A percentile compares a stretch with the other conserved stretches of the same genome.
Evolutionary conservation across 1,140 invertebrate species (phyloP).

Genomic region (Oreohelix idahoensis): DNA sequence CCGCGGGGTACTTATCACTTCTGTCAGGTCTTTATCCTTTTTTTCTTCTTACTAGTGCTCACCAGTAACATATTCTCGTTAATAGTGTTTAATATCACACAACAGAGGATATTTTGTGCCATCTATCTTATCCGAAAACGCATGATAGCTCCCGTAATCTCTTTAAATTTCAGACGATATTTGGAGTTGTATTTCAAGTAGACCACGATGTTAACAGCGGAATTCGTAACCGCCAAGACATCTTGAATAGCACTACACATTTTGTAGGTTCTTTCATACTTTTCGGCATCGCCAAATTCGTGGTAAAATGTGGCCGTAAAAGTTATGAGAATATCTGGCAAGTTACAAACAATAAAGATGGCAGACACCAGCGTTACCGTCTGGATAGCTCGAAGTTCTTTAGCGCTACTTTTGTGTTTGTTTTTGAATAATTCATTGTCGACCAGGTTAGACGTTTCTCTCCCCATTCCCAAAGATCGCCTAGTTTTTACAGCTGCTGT

Average conservation of each 20-base stretch:
- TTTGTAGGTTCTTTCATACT: background rate
- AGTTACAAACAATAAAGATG: constrained; percentile 12
- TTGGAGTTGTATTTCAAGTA: constrained; percentile 12
- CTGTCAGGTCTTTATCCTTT: no score
- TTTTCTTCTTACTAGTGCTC: no score
- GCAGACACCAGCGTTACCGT: background rate
- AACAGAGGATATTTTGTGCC: no score
- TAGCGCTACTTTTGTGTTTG: no score
- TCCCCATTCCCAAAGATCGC: background rate
- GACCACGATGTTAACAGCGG: background rate
- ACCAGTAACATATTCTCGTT: no score
- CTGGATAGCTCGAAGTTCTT: constrained; percentile 8
- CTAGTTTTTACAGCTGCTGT: background rate
- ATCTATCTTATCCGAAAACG: no score
- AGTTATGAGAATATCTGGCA: constrained; percentile 3
- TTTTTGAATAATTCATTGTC: background rate
- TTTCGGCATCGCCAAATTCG: background rate
- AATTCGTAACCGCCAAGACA: background rate
- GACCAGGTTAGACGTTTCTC: background rate
- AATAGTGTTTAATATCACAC: no score
- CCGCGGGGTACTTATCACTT: no score
- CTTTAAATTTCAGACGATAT: constrained; percentile 7
- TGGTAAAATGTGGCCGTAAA: background rate
- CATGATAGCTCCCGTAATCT: background rate
- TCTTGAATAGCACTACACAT: background rate